phyloP scores from a whole-genome alignment of 2,113 vertebrate species.

The Brachionichthys hirsutus region DNA sequence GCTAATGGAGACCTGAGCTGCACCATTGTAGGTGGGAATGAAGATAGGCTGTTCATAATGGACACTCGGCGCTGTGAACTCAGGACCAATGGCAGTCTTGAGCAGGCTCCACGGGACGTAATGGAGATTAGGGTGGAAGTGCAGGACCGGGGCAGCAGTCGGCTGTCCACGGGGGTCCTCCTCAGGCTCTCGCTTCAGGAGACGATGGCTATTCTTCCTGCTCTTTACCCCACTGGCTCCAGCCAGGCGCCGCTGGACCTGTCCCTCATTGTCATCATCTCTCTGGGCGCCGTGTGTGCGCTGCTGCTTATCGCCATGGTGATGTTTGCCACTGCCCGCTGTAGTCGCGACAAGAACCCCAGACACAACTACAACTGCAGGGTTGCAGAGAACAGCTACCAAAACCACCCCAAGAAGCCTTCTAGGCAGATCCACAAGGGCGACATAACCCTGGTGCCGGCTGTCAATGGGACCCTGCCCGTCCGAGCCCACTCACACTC shows the following conservation, averaged over 20 bases:
- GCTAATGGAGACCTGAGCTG: constrained; percentile 92
- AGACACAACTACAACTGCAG: constrained; percentile 92
- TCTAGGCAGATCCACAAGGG: constrained; percentile 97
- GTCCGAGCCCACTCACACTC: constrained; percentile 89
- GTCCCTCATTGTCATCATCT: constrained; percentile 95
- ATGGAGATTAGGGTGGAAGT: constrained; percentile 88
- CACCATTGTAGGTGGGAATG: constrained; percentile 85
- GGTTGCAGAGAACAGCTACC: constrained; percentile 92
- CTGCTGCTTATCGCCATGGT: constrained; percentile 93
- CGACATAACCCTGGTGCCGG: constrained; percentile 93
- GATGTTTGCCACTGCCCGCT: constrained; percentile 88
- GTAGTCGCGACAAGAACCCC: constrained; percentile 92
- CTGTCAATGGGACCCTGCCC: constrained; percentile 90
- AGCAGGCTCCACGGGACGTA: constrained; percentile 76
- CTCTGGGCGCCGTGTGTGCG: constrained; percentile 88
- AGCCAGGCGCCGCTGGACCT: constrained; percentile 84
- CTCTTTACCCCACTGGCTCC: constrained; percentile 80
- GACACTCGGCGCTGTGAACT: constrained; percentile 91
- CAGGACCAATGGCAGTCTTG: constrained; percentile 87
- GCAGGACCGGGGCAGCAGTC: constrained; percentile 87
- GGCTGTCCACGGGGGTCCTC: constrained; percentile 84
- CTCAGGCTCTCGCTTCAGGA: constrained; percentile 81
- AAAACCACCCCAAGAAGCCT: constrained; percentile 95
- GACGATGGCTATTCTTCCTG: constrained; percentile 81
- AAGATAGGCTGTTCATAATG: constrained; percentile 86